Conservation (phyloP, 2,888 invertebrate genomes). For the Bimastos eiseni region DNA sequence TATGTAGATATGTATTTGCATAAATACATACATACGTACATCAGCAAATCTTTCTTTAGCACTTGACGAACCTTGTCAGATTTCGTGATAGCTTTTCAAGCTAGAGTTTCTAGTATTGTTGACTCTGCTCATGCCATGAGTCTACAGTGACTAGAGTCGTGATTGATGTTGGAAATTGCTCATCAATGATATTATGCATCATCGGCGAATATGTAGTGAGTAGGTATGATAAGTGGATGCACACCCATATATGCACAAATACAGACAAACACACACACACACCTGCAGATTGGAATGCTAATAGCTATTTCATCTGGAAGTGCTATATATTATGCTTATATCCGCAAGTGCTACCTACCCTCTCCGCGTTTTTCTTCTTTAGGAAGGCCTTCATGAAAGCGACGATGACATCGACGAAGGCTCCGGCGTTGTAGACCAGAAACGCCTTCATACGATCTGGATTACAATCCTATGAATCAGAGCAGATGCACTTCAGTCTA, state of each 20-base stretch:
- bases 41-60: too few relatives aligned
- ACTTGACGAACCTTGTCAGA: too few relatives aligned
- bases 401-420: slow-evolving; percentile 34
- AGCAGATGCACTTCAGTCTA: neutral
- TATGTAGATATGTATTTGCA: too few relatives aligned
- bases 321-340: neutral
- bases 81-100: too few relatives aligned
- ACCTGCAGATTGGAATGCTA: neutral
- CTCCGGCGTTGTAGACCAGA: slow-evolving; percentile 38
- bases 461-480: slow-evolving; percentile 31
- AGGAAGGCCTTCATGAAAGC: slow-evolving; percentile 35
- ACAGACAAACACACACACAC: neutral
- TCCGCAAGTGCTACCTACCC: slow-evolving; percentile 27
- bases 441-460: slow-evolving; percentile 37
- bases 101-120: too few relatives aligned
- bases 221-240: neutral
- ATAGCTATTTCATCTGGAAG: neutral
- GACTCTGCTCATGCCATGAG: too few relatives aligned
- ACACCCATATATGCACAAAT: neutral
- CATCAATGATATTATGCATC: too few relatives aligned
- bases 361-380: slow-evolving; percentile 37
- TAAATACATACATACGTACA: too few relatives aligned
- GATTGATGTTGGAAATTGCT: too few relatives aligned
- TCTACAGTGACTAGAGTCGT: too few relatives aligned
- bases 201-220: neutral